These are phyloP conservation scores for Mesopsocus fuscifrons DNA, from an alignment of 2,888 invertebrate genomes.

Conservation along the genomic window DNA sequence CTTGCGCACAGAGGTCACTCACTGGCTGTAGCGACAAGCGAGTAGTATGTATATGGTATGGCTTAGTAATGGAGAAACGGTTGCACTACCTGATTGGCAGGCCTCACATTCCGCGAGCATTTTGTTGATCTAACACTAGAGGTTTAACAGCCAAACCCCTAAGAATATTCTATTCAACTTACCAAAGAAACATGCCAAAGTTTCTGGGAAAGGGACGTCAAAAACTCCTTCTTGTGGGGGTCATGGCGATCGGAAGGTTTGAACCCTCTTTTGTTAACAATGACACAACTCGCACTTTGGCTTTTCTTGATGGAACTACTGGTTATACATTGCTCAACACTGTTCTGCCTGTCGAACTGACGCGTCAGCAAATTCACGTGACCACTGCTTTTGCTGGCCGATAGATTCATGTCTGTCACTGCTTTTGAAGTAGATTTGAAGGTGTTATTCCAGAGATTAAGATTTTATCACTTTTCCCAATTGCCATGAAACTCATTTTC, in stretches of 20 bases:
- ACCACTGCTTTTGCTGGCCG: slow-evolving; percentile 17
- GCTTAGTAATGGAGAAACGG: too few relatives aligned
- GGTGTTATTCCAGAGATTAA: too few relatives aligned
- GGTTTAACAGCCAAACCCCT: too few relatives aligned
- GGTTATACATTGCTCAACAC: slow-evolving; percentile 16
- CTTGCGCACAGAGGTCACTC: too few relatives aligned
- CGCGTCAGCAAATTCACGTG: slow-evolving; percentile 9
- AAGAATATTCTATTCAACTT: too few relatives aligned
- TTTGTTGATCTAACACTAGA: too few relatives aligned
- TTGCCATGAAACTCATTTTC: too few relatives aligned
- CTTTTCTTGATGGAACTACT: slow-evolving; percentile 14
- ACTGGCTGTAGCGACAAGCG: too few relatives aligned
- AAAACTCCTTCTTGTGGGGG: slow-evolving; percentile 59
- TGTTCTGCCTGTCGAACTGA: slow-evolving; percentile 5
- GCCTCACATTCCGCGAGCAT: too few relatives aligned
- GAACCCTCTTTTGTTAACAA: slow-evolving; percentile 55
- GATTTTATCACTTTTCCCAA: too few relatives aligned
- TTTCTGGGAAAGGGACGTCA: slow-evolving; percentile 59
- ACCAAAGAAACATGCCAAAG: slow-evolving; percentile 70
- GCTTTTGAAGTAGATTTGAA: slow-evolving; percentile 15
- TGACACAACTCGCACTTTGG: slow-evolving; percentile 28
- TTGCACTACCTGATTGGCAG: too few relatives aligned
- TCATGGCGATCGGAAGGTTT: slow-evolving; percentile 73
- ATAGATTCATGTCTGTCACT: slow-evolving; percentile 17
- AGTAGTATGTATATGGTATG: too few relatives aligned